Evolutionary conservation across 53 echinoderm and acorn worm species (phyloP).

Genomic region (Arbacia lixula): DNA sequence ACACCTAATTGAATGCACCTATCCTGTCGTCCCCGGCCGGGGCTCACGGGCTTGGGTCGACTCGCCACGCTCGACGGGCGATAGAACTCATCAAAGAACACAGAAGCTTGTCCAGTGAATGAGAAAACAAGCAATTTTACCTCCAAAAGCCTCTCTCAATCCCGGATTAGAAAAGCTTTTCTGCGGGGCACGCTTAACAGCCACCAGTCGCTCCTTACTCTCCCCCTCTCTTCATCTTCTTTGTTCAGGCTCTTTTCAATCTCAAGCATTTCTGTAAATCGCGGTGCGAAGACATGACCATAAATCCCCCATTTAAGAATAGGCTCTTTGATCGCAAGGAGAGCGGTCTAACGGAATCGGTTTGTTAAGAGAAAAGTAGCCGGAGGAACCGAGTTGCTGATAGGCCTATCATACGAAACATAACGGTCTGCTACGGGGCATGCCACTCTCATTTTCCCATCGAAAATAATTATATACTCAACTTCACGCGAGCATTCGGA

Average conservation of each 20-base stretch:
- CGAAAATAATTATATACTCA: no score
- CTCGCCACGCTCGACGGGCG: slow-evolving; percentile 20
- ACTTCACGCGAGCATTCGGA: no score
- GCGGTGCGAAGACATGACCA: not conserved
- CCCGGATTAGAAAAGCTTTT: slow-evolving; percentile 4
- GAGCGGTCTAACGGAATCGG: no score
- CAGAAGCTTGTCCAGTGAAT: slow-evolving; percentile 24
- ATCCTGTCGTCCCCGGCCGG: not conserved
- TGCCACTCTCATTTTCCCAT: no score
- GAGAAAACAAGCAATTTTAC: not conserved
- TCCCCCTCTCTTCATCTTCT: not conserved
- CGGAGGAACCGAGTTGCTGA: no score
- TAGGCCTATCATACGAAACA: no score
- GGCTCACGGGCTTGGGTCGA: not conserved
- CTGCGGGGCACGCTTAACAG: slow-evolving; percentile 28
- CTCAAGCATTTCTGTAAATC: slow-evolving; percentile 2
- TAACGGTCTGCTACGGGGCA: no score
- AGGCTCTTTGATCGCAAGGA: no score
- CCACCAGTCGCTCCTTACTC: slow-evolving; percentile 12
- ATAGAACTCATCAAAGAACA: slow-evolving; percentile 33
- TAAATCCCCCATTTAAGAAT: slow-evolving; percentile 1
- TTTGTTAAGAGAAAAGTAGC: no score
- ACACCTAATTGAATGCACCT: no score
- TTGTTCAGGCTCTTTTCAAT: not conserved
- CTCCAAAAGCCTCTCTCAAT: not conserved